These are phyloP conservation scores for Charadrius vociferus DNA, from an alignment of 2,113 vertebrate species.

Conservation along the genomic window DNA sequence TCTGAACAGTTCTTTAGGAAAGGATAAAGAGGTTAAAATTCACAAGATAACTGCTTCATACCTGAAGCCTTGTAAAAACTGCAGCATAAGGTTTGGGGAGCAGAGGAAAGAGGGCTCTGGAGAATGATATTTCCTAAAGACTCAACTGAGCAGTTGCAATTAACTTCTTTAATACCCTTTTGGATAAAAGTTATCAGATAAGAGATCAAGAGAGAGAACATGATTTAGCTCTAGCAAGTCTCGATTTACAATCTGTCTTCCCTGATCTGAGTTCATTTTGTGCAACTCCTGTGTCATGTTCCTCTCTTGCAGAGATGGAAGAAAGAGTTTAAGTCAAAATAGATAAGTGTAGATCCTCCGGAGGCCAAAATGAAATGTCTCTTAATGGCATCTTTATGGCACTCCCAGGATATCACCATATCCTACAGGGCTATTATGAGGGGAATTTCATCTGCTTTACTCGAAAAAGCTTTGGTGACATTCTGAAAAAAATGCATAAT, in stretches of 20 bases:
- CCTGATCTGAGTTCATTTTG: not conserved
- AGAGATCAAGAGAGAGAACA: not conserved
- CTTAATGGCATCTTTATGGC: not conserved
- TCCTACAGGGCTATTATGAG: not conserved
- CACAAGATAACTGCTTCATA: not conserved
- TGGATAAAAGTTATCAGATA: conserved; percentile 11
- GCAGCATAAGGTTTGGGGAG: not conserved
- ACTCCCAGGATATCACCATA: not conserved
- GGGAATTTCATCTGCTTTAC: conserved; percentile 47
- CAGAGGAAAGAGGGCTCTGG: not conserved
- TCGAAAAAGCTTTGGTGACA: not conserved
- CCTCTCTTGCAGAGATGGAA: not conserved
- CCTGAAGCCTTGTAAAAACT: not conserved
- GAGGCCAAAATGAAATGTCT: conserved; percentile 22
- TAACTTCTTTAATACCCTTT: not conserved
- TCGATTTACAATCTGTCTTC: conserved; percentile 24
- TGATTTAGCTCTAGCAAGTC: not conserved
- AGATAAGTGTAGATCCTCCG: not conserved
- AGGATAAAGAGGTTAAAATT: conserved; percentile 1
- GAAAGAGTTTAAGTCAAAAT: conserved; percentile 29
- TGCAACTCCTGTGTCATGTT: not conserved
- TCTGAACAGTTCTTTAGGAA: not conserved
- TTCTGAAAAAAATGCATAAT: conserved; percentile 32
- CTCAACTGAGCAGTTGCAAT: conserved; percentile 4
- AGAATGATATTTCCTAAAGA: conserved; percentile 14